Evolutionary conservation across 2,797 vertebrate genomes (phyloP).

Genomic region (Chaetodon trifasciatus): DNA sequence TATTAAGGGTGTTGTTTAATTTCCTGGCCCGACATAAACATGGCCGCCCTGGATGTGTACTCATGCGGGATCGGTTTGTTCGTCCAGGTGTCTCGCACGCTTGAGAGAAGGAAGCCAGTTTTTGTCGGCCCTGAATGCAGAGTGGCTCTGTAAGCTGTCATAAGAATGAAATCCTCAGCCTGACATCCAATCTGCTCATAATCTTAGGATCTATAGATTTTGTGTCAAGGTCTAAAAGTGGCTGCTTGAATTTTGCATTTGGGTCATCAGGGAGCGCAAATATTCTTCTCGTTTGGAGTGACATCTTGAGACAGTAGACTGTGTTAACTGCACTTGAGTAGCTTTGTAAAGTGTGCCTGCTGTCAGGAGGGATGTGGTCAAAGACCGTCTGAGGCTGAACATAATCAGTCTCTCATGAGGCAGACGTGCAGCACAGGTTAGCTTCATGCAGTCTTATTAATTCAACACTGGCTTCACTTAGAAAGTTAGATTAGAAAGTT

Average conservation of each 20-base stretch:
- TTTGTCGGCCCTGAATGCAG: conserved; percentile 10
- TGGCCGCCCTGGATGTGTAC: conserved; percentile 50
- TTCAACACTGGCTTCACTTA: conserved; percentile 11
- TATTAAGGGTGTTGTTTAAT: conserved; percentile 69
- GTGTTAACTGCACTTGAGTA: conserved; percentile 38
- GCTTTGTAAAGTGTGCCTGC: conserved; percentile 24
- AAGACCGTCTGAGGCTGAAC: conserved; percentile 21
- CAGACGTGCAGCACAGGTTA: background rate
- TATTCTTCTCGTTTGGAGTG: conserved; percentile 60
- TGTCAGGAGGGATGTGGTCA: conserved; percentile 23
- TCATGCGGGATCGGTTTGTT: conserved; percentile 31
- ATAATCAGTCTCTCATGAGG: conserved; percentile 28
- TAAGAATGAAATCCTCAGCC: conserved; percentile 53
- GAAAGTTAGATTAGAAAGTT: conserved; percentile 41
- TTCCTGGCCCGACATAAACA: conserved; percentile 39
- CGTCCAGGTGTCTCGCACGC: conserved; percentile 21
- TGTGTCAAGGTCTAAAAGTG: conserved; percentile 59
- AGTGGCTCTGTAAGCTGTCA: conserved; percentile 40
- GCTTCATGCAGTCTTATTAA: conserved; percentile 7
- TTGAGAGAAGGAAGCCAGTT: conserved; percentile 26
- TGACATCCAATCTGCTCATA: conserved; percentile 54
- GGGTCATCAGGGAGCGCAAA: conserved; percentile 39
- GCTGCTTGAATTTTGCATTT: conserved; percentile 48
- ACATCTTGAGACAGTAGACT: conserved; percentile 37
- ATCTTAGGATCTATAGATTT: conserved; percentile 60